Percentiles rank a stretch among this genome's conserved stretches.
Conservation (phyloP, 2,888 invertebrate genomes). For the Nephrotoma guestfalica region DNA sequence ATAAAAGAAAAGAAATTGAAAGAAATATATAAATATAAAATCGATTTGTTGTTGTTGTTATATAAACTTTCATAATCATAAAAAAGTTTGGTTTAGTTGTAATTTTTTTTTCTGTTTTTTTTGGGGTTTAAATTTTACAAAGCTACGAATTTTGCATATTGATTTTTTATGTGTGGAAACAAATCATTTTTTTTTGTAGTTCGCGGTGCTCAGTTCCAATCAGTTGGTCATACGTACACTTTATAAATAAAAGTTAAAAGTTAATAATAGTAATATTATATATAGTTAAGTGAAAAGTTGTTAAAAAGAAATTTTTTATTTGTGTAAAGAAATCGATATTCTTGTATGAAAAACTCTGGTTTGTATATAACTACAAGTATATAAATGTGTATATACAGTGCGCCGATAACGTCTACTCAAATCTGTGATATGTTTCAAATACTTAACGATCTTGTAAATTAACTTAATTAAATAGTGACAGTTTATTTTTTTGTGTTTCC, state of each 20-base stretch:
- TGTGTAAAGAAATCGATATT: not conserved
- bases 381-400: not conserved
- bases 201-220: not conserved
- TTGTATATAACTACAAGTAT: not conserved
- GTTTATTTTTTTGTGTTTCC: not conserved
- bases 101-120: not conserved
- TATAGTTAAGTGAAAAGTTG: not conserved
- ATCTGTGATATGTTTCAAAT: not conserved
- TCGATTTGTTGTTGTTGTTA: not conserved
- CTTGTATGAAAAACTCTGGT: not conserved
- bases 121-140: not conserved
- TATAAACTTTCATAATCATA: not conserved
- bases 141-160: not conserved
- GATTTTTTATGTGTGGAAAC: not conserved
- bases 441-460: not conserved
- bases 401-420: not conserved
- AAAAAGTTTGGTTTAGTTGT: not conserved
- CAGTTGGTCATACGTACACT: not conserved
- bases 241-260: not conserved
- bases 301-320: not conserved
- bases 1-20: not conserved
- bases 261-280: not conserved
- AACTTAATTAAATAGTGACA: not conserved
- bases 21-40: not conserved
- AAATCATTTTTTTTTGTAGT: not conserved